Conservation (phyloP, 92 coral and sea anemone genomes). For the Paramuricea clavata region DNA sequence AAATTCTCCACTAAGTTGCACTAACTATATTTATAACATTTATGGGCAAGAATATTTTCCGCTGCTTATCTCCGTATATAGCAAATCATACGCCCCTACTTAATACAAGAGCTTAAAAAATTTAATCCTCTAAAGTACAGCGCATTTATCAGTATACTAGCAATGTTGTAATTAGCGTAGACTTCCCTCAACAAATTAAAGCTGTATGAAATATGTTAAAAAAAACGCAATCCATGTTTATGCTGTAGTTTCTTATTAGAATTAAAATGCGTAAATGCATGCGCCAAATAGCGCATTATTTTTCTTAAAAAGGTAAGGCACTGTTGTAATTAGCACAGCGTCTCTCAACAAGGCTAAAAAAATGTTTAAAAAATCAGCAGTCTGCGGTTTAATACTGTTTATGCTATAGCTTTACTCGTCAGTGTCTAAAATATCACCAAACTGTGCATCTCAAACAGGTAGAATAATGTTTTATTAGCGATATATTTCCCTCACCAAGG, state of each 20-base stretch:
- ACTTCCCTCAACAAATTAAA: not conserved
- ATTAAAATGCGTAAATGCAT: too few species aligned
- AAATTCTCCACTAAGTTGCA: too few species aligned
- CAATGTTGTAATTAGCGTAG: not conserved
- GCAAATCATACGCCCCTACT: not conserved
- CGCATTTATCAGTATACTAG: not conserved
- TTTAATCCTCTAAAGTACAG: not conserved
- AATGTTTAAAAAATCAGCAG: not conserved
- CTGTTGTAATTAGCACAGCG: not conserved
- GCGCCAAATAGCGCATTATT: too few species aligned
- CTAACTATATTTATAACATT: not conserved
- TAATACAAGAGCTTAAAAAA: conserved; percentile 6
- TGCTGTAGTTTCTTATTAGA: too few species aligned
- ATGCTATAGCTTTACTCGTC: not conserved
- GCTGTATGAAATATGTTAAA: too few species aligned
- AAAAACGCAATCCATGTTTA: too few species aligned
- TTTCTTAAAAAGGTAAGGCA: not conserved
- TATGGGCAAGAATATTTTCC: not conserved
- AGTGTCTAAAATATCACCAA: too few species aligned
- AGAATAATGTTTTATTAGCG: too few species aligned
- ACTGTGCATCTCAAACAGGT: too few species aligned
- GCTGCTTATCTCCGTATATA: not conserved
- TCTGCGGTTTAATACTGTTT: not conserved
- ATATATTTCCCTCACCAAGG: too few species aligned
- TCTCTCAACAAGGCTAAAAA: not conserved